Evolutionary conservation across 2,797 vertebrate genomes (phyloP).

Genomic region (Hypotaenidia okinawae): DNA sequence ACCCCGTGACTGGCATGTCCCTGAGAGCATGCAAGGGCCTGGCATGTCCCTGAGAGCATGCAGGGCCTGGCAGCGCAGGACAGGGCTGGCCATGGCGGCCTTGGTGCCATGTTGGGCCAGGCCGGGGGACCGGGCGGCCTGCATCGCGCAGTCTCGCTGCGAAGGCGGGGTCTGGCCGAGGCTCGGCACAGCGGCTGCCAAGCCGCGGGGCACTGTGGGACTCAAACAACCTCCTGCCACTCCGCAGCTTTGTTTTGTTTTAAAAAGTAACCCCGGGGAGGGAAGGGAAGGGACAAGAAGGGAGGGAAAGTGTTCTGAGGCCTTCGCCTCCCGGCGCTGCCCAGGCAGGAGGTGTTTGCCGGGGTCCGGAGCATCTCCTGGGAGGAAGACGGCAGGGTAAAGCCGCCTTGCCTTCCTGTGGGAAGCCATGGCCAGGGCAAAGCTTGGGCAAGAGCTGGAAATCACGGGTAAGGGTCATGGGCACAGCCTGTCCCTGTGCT

Average conservation of each 20-base stretch:
- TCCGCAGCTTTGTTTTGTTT: neutral
- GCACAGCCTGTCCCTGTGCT: neutral
- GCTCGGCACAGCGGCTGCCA: neutral
- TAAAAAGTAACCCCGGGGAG: accelerated
- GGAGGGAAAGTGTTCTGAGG: accelerated
- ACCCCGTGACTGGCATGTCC: neutral
- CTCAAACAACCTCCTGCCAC: neutral
- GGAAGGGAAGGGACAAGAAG: too few relatives aligned
- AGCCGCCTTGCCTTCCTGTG: accelerated
- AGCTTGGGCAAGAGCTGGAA: conserved; percentile 8
- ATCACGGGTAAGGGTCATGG: conserved; percentile 6
- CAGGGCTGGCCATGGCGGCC: neutral
- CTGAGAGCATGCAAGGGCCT: accelerated
- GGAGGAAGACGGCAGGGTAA: neutral
- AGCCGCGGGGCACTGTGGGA: conserved; percentile 20
- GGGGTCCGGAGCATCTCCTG: accelerated
- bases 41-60: too few relatives aligned
- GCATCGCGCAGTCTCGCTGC: neutral
- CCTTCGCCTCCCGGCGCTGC: neutral
- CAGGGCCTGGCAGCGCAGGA: accelerated
- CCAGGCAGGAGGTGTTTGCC: accelerated
- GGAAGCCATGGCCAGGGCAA: neutral
- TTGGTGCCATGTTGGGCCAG: neutral
- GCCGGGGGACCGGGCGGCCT: neutral
- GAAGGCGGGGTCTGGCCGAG: neutral